These are phyloP conservation scores for Philereme transversata DNA, from an alignment of 2,888 invertebrate genomes.

Conservation along the genomic window DNA sequence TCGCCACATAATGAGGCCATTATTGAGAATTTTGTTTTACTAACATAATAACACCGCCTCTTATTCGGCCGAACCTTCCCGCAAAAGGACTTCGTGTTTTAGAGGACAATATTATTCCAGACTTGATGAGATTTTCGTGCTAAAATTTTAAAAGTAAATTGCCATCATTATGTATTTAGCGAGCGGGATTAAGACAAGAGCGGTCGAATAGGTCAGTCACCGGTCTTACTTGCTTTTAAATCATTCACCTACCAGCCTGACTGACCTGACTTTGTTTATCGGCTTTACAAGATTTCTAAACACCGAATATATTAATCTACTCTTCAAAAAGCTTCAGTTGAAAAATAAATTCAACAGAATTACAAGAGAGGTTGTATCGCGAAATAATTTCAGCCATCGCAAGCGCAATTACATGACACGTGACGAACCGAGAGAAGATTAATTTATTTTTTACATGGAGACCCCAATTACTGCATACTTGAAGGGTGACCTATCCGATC, in stretches of 20 bases:
- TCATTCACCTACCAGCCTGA: constrained; percentile 2
- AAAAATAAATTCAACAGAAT: neutral
- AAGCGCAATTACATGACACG: constrained; percentile 50
- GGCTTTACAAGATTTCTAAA: neutral
- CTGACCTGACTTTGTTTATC: neutral
- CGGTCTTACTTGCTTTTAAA: constrained; percentile 18
- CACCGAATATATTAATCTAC: neutral
- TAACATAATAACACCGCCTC: constrained; percentile 83
- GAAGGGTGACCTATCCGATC: constrained; percentile 47
- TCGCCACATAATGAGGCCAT: constrained; percentile 84
- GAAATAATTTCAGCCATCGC: constrained; percentile 46
- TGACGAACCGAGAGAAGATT: constrained; percentile 49
- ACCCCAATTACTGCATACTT: constrained; percentile 50
- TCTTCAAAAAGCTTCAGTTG: neutral
- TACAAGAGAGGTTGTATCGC: constrained; percentile 40
- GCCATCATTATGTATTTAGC: constrained; percentile 77
- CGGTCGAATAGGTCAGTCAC: constrained; percentile 67
- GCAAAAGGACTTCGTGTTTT: constrained; percentile 74
- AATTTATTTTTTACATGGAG: constrained; percentile 51
- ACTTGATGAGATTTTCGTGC: constrained; percentile 82
- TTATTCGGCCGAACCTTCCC: constrained; percentile 75
- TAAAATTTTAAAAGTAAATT: constrained; percentile 79
- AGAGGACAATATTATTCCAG: constrained; percentile 81
- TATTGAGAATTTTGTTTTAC: constrained; percentile 84
- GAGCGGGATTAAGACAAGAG: constrained; percentile 68